These are phyloP conservation scores for Chaetogeoica ovagalla DNA, from an alignment of 2,888 invertebrate species.

Conservation along the genomic window DNA sequence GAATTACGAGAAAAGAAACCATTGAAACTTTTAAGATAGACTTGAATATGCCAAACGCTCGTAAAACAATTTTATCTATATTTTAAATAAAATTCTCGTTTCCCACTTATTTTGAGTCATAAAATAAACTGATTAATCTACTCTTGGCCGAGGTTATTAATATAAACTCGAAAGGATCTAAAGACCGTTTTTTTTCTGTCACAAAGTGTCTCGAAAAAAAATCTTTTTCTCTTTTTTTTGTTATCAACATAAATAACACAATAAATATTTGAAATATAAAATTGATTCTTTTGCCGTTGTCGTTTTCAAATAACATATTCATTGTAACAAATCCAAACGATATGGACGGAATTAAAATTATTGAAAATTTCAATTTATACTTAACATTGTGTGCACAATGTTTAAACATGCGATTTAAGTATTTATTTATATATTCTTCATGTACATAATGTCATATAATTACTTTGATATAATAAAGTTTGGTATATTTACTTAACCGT, in stretches of 20 bases:
- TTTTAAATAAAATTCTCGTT: neutral
- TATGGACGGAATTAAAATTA: neutral
- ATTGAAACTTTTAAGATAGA: conserved; percentile 18
- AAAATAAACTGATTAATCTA: conserved; percentile 36
- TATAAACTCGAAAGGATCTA: neutral
- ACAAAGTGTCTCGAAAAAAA: neutral
- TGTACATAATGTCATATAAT: too few relatives aligned
- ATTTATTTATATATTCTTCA: too few relatives aligned
- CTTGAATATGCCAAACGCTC: neutral
- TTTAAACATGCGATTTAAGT: too few relatives aligned
- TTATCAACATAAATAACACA: neutral
- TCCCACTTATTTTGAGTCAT: conserved; percentile 4
- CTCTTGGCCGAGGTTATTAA: neutral
- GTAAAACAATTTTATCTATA: conserved; percentile 28
- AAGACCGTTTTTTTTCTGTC: neutral
- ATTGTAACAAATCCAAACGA: conserved; percentile 2
- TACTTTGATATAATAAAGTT: too few relatives aligned
- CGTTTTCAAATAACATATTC: neutral
- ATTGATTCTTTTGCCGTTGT: neutral
- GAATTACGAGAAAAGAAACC: neutral
- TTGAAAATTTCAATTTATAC: neutral
- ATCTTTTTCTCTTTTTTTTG: neutral
- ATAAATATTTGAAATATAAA: neutral
- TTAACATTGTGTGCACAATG: too few relatives aligned
- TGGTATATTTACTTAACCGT: too few relatives aligned